A percentile compares a stretch with the other conserved stretches of the same genome.
phyloP scores from a whole-genome alignment of 2,888 invertebrate genomes.

The Apantesis nais region DNA sequence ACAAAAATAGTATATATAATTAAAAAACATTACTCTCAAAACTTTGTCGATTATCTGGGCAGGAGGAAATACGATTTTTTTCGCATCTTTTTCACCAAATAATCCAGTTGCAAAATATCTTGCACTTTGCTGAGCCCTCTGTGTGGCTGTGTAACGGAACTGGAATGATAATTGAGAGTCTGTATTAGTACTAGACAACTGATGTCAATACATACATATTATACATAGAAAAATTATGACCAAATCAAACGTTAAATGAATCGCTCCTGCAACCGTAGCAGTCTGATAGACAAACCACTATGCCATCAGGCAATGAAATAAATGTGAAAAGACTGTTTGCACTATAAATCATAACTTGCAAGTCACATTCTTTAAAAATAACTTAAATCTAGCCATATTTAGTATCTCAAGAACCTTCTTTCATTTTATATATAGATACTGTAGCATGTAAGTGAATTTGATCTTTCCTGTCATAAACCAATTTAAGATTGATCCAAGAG shows the following conservation, averaged over 20 bases:
- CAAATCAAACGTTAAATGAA: no score
- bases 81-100: constrained; percentile 88
- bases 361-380: background rate
- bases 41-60: constrained; percentile 88
- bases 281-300: no score
- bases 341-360: background rate
- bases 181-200: no score
- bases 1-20: background rate
- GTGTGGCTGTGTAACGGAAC: constrained; percentile 92
- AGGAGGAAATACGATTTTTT: constrained; percentile 87
- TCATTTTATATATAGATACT: background rate
- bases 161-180: no score
- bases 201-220: no score
- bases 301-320: no score
- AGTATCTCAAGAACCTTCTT: background rate
- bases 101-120: constrained; percentile 90
- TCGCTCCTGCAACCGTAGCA: no score
- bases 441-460: background rate
- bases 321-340: background rate
- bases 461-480: background rate
- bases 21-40: constrained; percentile 85
- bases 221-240: no score
- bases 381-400: background rate
- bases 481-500: background rate
- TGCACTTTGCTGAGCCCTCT: constrained; percentile 91